A percentile compares a stretch with the other conserved stretches of the same genome.
Evolutionary conservation across 1,140 invertebrate genomes (phyloP).

Genomic region (Palaemon carinicauda): DNA sequence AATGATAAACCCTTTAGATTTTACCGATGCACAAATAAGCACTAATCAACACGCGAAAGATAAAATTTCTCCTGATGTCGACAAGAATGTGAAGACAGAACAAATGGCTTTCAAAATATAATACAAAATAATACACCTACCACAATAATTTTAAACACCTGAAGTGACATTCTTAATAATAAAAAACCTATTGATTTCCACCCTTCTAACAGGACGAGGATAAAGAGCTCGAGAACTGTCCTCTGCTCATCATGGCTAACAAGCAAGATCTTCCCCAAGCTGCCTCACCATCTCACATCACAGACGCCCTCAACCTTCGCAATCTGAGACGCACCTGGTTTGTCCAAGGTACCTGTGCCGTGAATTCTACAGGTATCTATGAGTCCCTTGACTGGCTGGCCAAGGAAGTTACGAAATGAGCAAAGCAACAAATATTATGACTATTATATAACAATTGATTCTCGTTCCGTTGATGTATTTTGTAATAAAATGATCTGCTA

Average conservation of each 20-base stretch:
- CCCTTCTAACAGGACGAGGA: not conserved
- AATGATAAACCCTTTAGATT: too few species aligned
- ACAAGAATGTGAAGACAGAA: too few species aligned
- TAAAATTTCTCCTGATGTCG: too few species aligned
- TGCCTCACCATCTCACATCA: constrained; percentile 35
- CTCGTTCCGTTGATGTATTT: too few species aligned
- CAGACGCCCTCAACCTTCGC: constrained; percentile 44
- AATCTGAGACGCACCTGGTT: constrained; percentile 33
- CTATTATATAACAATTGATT: too few species aligned
- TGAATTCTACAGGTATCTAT: constrained; percentile 38
- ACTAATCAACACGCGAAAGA: too few species aligned
- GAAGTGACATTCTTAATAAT: not conserved
- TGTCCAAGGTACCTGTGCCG: constrained; percentile 43
- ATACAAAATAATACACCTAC: too few species aligned
- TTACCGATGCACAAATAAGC: too few species aligned
- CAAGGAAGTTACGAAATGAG: not conserved
- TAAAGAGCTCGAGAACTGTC: constrained; percentile 66
- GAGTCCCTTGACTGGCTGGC: constrained; percentile 45
- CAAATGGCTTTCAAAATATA: too few species aligned
- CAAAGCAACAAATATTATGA: too few species aligned
- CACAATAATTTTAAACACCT: too few species aligned
- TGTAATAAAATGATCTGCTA: too few species aligned
- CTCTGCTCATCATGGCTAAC: constrained; percentile 62
- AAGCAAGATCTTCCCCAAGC: constrained; percentile 61
- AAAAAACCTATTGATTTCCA: not conserved